These are phyloP conservation scores for Hylia prasina DNA, from an alignment of 2,113 vertebrate genomes.

Conservation along the genomic window DNA sequence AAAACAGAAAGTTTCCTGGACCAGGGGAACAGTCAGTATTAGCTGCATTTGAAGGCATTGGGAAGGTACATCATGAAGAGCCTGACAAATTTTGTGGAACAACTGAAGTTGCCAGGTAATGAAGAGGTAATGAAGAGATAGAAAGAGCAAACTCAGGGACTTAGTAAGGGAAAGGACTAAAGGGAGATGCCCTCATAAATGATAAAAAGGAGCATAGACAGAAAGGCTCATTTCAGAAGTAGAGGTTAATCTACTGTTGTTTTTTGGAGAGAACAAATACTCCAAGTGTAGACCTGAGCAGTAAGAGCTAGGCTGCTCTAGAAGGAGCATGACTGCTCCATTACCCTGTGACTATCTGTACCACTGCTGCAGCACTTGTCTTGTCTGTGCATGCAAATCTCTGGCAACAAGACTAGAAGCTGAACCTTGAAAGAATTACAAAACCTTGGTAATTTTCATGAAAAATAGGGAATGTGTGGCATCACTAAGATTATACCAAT, in stretches of 20 bases:
- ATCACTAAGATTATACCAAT: background rate
- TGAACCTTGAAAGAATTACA: background rate
- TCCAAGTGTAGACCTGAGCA: background rate
- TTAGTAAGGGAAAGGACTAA: background rate
- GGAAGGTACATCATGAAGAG: background rate
- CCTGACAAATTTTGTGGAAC: background rate
- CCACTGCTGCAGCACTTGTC: background rate
- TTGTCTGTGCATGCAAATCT: background rate
- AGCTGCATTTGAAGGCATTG: background rate
- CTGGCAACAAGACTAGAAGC: background rate
- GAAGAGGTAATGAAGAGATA: background rate
- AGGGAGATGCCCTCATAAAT: background rate
- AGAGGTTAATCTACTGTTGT: background rate
- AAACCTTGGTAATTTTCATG: background rate
- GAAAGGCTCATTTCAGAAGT: background rate
- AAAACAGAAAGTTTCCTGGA: background rate
- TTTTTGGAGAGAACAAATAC: background rate
- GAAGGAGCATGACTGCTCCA: background rate
- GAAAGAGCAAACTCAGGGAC: background rate
- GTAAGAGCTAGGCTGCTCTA: background rate
- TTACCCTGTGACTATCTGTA: background rate
- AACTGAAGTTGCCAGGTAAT: background rate
- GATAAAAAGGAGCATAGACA: background rate
- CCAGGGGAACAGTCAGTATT: background rate
- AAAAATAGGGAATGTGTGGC: background rate